These are phyloP conservation scores for Leptarthrus brevirostris DNA, from an alignment of 2,888 invertebrate species.

Conservation along the genomic window DNA sequence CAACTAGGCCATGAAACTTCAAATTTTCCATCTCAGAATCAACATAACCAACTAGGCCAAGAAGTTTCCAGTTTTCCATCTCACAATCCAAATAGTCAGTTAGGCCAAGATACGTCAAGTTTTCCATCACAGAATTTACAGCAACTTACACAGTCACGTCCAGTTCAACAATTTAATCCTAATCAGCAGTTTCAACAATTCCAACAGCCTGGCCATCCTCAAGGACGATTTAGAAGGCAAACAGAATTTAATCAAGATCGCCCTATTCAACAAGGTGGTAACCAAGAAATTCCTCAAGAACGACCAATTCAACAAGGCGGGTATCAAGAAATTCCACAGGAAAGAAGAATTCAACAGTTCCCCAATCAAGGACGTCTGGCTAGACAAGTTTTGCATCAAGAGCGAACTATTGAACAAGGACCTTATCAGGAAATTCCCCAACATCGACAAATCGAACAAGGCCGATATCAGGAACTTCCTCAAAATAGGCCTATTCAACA, in stretches of 20 bases:
- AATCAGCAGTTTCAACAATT: slow-evolving; percentile 21
- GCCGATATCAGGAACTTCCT: neutral
- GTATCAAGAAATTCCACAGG: slow-evolving; percentile 9
- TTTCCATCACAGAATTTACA: too few species aligned
- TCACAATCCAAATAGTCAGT: too few species aligned
- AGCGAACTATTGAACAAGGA: neutral
- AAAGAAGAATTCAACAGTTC: slow-evolving; percentile 4
- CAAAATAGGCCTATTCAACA: slow-evolving; percentile 23
- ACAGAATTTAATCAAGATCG: neutral
- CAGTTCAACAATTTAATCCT: slow-evolving; percentile 17
- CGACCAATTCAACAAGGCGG: neutral
- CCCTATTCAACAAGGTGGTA: neutral
- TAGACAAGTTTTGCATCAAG: neutral
- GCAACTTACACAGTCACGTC: slow-evolving; percentile 24
- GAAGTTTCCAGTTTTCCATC: slow-evolving; percentile 11
- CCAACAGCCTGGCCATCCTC: neutral
- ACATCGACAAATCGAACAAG: neutral
- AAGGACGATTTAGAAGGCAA: neutral
- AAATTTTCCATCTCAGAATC: slow-evolving; percentile 14
- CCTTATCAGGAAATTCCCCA: neutral
- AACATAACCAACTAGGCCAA: slow-evolving; percentile 6
- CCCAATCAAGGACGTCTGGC: neutral
- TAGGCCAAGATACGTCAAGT: neutral
- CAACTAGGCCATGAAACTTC: slow-evolving; percentile 7
- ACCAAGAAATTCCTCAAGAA: neutral